Conservation (phyloP, 2,113 vertebrate genomes). For the Platysteira castanea region DNA sequence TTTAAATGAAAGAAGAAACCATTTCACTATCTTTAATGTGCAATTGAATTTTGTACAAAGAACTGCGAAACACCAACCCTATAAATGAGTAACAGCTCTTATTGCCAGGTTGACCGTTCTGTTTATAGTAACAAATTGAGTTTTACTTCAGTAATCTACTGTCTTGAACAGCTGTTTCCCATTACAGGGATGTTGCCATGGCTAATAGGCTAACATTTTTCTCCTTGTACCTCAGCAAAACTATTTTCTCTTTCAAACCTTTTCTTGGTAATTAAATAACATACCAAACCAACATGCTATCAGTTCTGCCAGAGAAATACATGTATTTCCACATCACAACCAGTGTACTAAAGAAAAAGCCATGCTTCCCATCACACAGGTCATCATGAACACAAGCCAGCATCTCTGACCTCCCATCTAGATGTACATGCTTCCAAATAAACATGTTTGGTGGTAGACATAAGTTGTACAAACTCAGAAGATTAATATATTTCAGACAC, state of each 20-base stretch:
- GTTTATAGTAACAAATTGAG: conserved; percentile 54
- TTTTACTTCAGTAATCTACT: conserved; percentile 33
- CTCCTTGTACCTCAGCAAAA: not conserved
- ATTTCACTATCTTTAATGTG: conserved; percentile 7
- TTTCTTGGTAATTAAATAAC: not conserved
- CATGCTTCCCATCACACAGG: not conserved
- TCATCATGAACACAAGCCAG: not conserved
- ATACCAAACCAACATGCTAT: not conserved
- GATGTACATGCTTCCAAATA: not conserved
- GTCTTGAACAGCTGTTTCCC: conserved; percentile 12
- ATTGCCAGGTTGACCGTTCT: conserved; percentile 51
- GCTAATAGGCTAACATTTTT: conserved; percentile 31
- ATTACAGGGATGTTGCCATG: conserved; percentile 33
- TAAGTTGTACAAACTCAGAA: not conserved
- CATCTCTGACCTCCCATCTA: not conserved
- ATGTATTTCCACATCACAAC: not conserved
- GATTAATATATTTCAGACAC: not conserved
- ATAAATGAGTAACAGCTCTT: conserved; percentile 23
- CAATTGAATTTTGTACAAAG: conserved; percentile 54
- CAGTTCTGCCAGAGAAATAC: not conserved
- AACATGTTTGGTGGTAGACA: not conserved
- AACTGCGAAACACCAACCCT: not conserved
- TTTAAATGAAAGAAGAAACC: conserved; percentile 15
- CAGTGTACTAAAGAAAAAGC: not conserved
- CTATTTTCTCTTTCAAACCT: not conserved